Evolutionary conservation across 35 echinoderm and acorn worm species (phyloP).

Genomic region (Anneissia japonica): DNA sequence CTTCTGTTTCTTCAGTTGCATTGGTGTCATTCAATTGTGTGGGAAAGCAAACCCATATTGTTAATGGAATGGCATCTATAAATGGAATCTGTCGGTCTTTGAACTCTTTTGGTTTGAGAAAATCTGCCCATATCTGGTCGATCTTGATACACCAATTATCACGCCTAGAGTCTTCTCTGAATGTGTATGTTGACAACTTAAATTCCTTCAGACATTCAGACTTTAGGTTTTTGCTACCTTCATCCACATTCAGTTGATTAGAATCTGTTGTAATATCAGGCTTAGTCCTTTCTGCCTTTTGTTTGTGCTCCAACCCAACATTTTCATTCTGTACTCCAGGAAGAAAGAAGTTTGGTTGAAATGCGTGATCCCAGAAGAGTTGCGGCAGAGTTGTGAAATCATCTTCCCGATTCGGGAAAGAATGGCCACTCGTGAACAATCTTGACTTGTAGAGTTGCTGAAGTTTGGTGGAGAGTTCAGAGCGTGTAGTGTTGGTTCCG

Average conservation of each 20-base stretch:
- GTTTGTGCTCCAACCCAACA: neutral
- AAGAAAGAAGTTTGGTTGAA: slow-evolving; percentile 62
- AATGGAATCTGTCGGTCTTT: slow-evolving; percentile 68
- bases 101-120: slow-evolving; percentile 48
- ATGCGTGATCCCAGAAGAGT: slow-evolving; percentile 79
- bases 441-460: slow-evolving; percentile 65
- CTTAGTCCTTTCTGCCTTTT: neutral
- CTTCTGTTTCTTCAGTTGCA: too few relatives aligned
- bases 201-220: neutral
- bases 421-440: slow-evolving; percentile 19
- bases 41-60: slow-evolving; percentile 61
- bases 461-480: slow-evolving; percentile 66
- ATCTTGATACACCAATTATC: slow-evolving; percentile 90
- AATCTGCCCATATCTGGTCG: slow-evolving; percentile 92
- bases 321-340: slow-evolving; percentile 39
- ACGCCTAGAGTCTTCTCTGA: slow-evolving; percentile 55
- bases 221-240: neutral
- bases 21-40: neutral
- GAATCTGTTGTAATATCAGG: too few relatives aligned
- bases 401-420: slow-evolving; percentile 39
- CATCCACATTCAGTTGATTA: neutral
- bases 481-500: slow-evolving; percentile 61
- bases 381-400: slow-evolving; percentile 57
- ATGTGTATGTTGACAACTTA: slow-evolving; percentile 63
- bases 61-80: slow-evolving; percentile 65